A percentile compares a stretch with the other conserved stretches of the same genome.
phyloP scores from a whole-genome alignment of 2,888 invertebrate genomes.

The Scaptomyza parva region DNA sequence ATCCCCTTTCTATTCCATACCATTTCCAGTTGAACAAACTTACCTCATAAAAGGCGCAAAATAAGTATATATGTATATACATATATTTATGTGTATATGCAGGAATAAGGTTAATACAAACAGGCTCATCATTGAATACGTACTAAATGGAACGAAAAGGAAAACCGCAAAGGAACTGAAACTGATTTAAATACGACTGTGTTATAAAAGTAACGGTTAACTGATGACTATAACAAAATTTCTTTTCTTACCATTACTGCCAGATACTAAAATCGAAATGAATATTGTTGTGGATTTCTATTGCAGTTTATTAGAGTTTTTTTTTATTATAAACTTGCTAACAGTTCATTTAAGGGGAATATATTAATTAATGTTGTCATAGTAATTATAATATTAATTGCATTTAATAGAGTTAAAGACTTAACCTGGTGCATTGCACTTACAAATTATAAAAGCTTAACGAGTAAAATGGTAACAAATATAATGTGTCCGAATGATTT shows the following conservation, averaged over 20 bases:
- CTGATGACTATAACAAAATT: constrained; percentile 21
- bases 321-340: too few species aligned
- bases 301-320: background rate
- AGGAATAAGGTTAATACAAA: constrained; percentile 71
- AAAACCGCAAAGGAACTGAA: constrained; percentile 18
- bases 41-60: constrained; percentile 67
- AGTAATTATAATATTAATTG: too few species aligned
- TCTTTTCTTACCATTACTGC: background rate
- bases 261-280: background rate
- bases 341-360: too few species aligned
- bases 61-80: constrained; percentile 26
- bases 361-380: too few species aligned
- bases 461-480: too few species aligned
- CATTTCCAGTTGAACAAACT: constrained; percentile 41
- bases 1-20: background rate
- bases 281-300: background rate
- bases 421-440: too few species aligned
- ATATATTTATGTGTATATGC: background rate
- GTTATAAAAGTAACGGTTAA: constrained; percentile 22
- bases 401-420: too few species aligned
- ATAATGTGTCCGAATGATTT: too few species aligned
- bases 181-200: constrained; percentile 1
- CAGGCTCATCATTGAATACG: constrained; percentile 69
- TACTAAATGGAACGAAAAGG: constrained; percentile 53
- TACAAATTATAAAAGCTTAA: too few species aligned